Evolutionary conservation across 2,888 invertebrate genomes (phyloP).

Genomic region (Cosmia pyralina): DNA sequence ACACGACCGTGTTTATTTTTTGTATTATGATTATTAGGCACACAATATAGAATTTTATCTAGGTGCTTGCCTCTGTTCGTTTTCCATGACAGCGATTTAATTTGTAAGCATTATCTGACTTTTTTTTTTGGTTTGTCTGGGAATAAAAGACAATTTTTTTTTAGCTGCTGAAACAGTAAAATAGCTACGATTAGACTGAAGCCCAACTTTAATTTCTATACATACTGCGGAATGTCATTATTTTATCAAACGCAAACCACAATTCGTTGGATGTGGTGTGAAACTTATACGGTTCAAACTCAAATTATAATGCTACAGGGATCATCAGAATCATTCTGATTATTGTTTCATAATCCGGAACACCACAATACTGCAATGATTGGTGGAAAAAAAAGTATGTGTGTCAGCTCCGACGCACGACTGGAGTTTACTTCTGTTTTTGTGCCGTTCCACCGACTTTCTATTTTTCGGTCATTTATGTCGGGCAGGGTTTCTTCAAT

Average conservation of each 20-base stretch:
- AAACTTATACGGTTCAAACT: slow-evolving; percentile 17
- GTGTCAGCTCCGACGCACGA: no score
- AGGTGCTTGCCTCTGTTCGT: slow-evolving; percentile 7
- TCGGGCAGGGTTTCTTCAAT: no score
- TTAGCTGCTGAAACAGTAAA: not conserved
- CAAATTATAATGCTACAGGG: not conserved
- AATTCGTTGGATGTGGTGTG: slow-evolving; percentile 8
- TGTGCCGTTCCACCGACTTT: no score
- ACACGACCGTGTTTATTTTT: slow-evolving; percentile 35
- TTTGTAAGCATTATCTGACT: slow-evolving; percentile 17
- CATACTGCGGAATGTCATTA: not conserved
- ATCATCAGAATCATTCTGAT: not conserved
- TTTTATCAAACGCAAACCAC: slow-evolving; percentile 22
- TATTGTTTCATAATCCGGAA: not conserved
- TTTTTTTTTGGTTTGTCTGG: slow-evolving; percentile 1
- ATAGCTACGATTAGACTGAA: not conserved
- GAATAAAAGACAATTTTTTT: not conserved
- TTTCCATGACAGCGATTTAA: slow-evolving; percentile 11
- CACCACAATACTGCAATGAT: not conserved
- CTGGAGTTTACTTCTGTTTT: no score
- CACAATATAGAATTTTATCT: slow-evolving; percentile 26
- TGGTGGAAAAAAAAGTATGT: not conserved
- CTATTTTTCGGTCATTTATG: no score
- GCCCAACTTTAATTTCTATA: not conserved
- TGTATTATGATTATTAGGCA: slow-evolving; percentile 13